Evolutionary conservation across 2,797 vertebrate genomes (phyloP).

Genomic region (Psittacula derbiana): DNA sequence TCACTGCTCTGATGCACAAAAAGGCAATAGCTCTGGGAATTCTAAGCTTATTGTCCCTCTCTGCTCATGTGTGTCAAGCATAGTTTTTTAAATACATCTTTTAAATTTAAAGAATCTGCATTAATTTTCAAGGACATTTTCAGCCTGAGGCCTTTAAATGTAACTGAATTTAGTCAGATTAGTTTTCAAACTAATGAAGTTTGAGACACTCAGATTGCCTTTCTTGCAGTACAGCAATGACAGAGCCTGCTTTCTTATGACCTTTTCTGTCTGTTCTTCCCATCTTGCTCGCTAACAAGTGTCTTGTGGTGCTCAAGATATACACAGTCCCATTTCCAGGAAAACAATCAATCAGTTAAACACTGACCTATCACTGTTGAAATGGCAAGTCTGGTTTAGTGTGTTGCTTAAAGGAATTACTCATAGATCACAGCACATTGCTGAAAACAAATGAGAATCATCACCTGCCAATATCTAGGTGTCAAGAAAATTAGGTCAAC

Average conservation of each 20-base stretch:
- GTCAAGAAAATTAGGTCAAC: conserved; percentile 13
- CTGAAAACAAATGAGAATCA: conserved; percentile 32
- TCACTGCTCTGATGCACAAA: neutral
- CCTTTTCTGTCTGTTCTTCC: neutral
- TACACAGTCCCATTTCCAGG: neutral
- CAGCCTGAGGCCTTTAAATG: neutral
- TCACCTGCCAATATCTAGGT: conserved; percentile 40
- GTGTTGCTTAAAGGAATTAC: conserved; percentile 21
- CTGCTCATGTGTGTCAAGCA: neutral
- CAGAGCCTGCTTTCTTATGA: neutral
- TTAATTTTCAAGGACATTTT: neutral
- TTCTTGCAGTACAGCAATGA: neutral
- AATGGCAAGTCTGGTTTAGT: conserved; percentile 5
- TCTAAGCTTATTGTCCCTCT: neutral
- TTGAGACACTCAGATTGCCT: neutral
- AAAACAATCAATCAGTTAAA: neutral
- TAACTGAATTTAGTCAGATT: neutral
- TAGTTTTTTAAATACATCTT: neutral
- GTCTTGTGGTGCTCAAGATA: neutral
- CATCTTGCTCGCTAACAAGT: neutral
- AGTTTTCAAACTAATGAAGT: neutral
- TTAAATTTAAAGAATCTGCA: neutral
- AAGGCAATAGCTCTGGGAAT: neutral
- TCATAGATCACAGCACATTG: neutral
- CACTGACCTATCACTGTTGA: neutral